Evolutionary conservation across 2,113 vertebrate species (phyloP).

Genomic region (Catharus minimus): DNA sequence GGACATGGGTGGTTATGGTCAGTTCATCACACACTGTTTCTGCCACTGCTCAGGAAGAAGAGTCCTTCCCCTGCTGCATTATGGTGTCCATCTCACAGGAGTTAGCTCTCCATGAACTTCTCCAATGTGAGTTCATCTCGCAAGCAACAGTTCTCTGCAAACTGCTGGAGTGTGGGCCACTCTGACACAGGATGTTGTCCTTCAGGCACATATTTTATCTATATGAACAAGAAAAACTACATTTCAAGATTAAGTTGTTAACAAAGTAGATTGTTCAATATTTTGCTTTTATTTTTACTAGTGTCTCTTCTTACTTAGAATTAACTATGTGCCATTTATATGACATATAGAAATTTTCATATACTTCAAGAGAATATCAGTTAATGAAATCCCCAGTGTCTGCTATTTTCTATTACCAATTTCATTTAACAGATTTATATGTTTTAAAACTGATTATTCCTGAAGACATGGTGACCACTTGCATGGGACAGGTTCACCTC

Average conservation of each 20-base stretch:
- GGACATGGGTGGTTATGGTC: not conserved
- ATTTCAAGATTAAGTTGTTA: not conserved
- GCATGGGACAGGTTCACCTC: not conserved
- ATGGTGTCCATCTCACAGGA: no score
- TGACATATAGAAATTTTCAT: not conserved
- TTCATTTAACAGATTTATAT: not conserved
- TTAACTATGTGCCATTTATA: not conserved
- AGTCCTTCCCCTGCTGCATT: not conserved
- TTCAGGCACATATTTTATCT: not conserved
- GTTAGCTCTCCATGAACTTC: not conserved
- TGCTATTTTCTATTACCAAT: not conserved
- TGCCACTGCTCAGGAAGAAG: not conserved
- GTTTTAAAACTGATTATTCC: not conserved
- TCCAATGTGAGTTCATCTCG: no score
- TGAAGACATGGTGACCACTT: not conserved
- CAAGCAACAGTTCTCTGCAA: not conserved
- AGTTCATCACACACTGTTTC: fast-evolving
- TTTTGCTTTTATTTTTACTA: not conserved
- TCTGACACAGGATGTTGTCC: not conserved
- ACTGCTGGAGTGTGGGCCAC: not conserved
- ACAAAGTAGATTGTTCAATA: not conserved
- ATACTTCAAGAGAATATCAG: not conserved
- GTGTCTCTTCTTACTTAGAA: not conserved
- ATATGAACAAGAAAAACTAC: not conserved
- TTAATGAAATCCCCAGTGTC: not conserved